Evolutionary conservation across 2,888 invertebrate species (phyloP), one percentile per base, ranked within the genome.

Genomic region (Erebia epiphron): DNA sequence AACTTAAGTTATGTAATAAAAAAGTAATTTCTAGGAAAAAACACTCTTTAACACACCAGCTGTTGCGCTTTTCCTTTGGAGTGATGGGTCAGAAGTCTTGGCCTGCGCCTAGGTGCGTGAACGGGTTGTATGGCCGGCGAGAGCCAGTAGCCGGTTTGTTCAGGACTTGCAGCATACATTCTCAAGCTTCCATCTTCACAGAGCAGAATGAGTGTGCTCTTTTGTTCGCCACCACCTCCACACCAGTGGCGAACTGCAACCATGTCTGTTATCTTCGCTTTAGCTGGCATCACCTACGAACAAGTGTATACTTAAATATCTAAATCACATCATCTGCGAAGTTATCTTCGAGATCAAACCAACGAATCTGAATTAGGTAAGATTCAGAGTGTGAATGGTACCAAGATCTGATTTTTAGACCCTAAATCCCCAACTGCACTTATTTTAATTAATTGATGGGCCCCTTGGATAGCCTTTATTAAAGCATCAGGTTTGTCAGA

Each of bases 151-250:
- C 95, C 96, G 4, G 97, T 97, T 79, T 96, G 96, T 26, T 97
- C 98, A 81, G 96, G 96, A 77, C 96, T 97, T 0, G 98, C 98
- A 85, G 98, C 98, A 85, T 98, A 98, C 90, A 99, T 98, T 69
- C 98, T 95, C 74, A 99, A 92, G 83, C 98, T 98, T 50, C 99
- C 99, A 88, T 99, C 99, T 87, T 99, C 99, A 87, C 99, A 99
- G 16, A 99, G 94, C 41, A 99, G 88, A 75, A 99, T 97, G 69
- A 99, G 93, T 0, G 99, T 99, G 3, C 98, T 98, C 82, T 98
- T 96, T 81, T 96, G 95, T 80, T 98, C 97, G 43, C 95, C 95
- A 11, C 96, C 95, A 82, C 98, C 90, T 16, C 96, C 96, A 70
- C 96, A 96, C 73, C 96, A 95, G 85, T 99, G 99, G 1, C 99